phyloP scores from a whole-genome alignment of 2,113 vertebrate species.

The Rafetus swinhoei region DNA sequence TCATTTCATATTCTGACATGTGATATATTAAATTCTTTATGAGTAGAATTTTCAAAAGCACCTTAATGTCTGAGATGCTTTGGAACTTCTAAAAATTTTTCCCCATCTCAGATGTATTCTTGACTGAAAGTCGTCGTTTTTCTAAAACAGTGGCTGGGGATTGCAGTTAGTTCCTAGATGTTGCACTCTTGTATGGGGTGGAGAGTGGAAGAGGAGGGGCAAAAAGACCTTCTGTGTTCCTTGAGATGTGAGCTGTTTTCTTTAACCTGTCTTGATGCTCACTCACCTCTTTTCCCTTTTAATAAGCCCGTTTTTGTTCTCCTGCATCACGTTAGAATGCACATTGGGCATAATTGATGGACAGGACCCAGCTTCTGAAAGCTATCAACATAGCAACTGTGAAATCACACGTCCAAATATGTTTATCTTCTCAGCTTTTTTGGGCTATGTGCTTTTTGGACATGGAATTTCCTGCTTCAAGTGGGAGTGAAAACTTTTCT shows the following conservation, averaged over 20 bases:
- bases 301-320: slow-evolving; percentile 61
- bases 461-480: slow-evolving; percentile 35
- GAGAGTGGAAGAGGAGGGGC: neutral
- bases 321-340: slow-evolving; percentile 54
- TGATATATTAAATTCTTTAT: slow-evolving; percentile 52
- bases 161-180: neutral
- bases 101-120: neutral
- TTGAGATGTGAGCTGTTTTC: neutral
- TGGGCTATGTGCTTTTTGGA: slow-evolving; percentile 8
- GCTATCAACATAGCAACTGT: slow-evolving; percentile 54
- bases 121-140: neutral
- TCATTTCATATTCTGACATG: slow-evolving; percentile 57
- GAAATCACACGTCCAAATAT: slow-evolving; percentile 73
- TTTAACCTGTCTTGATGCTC: slow-evolving; percentile 50
- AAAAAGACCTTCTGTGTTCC: neutral
- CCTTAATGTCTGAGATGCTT: neutral
- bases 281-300: slow-evolving; percentile 57
- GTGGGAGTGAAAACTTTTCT: slow-evolving; percentile 63
- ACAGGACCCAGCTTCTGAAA: slow-evolving; percentile 62
- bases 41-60: slow-evolving; percentile 39
- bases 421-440: slow-evolving; percentile 61
- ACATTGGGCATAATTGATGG: slow-evolving; percentile 66
- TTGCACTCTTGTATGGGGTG: accelerated
- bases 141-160: accelerated
- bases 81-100: neutral